A percentile compares a stretch with the other conserved stretches of the same genome.
phyloP scores from a whole-genome alignment of 2,888 invertebrate species.

The Xestia sexstrigata region DNA sequence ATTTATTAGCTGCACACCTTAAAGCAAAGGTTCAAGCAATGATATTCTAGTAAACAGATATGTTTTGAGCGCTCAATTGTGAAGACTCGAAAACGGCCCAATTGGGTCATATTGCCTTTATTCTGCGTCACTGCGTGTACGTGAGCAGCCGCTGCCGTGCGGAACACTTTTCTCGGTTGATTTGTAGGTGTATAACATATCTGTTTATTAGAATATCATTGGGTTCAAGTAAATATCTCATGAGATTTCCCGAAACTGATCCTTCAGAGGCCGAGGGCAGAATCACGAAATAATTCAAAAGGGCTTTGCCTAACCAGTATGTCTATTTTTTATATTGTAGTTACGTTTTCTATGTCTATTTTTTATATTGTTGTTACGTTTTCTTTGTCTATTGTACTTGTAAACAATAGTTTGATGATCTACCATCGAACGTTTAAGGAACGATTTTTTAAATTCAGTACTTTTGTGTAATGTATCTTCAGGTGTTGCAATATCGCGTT shows the following conservation, averaged over 20 bases:
- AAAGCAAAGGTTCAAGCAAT: too few relatives aligned
- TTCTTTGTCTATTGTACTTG: neutral
- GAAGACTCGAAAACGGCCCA: too few relatives aligned
- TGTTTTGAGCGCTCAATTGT: too few relatives aligned
- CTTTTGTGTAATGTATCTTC: neutral
- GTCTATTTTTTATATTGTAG: neutral
- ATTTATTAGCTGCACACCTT: slow-evolving; percentile 10
- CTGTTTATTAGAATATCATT: too few relatives aligned
- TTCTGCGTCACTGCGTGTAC: too few relatives aligned
- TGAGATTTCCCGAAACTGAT: neutral
- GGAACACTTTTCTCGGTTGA: too few relatives aligned
- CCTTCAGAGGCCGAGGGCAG: neutral
- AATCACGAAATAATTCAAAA: neutral
- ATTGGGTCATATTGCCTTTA: too few relatives aligned
- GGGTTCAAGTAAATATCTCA: too few relatives aligned
- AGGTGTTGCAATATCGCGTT: neutral
- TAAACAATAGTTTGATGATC: neutral
- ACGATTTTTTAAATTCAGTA: neutral
- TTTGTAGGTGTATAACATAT: too few relatives aligned
- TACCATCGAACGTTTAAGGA: neutral
- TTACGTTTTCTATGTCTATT: neutral
- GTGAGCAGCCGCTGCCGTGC: too few relatives aligned
- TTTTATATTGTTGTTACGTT: neutral
- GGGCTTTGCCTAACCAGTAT: neutral
- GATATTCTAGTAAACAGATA: too few relatives aligned